Evolutionary conservation across 2,797 vertebrate species (phyloP), one percentile per base, ranked within the genome.

Genomic region (Sebastolobus alascanus): DNA sequence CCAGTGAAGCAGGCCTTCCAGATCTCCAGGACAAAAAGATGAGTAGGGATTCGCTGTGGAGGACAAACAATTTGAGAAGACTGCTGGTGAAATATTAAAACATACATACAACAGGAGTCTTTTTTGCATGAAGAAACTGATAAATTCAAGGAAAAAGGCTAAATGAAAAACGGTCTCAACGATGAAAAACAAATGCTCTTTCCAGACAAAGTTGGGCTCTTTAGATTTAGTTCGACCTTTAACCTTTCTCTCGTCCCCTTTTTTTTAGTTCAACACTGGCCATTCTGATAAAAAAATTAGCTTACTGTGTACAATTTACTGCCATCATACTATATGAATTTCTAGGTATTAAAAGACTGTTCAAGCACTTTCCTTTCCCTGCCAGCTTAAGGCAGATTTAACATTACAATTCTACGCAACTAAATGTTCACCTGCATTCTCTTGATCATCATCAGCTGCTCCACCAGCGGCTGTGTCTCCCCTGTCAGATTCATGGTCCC

Each of bases 1-100:
- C 98, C 98, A 18, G 99, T 98, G 25, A 99, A 98, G 87, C 98
- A 99, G 13, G 98, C 98, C 80, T 99, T 99, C 98, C 98, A 99
- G 84, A 99, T 97, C 94, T 99, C 98, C 94, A 99, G 90, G 69
- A 99, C 96, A 25, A 99, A 99, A 27, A 98, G 95, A 0, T 97
- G 95, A 12, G 96, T 93, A 2, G 98, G 98, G 73, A 99, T 98
- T 72, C 93, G 95, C 98, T 99, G 88, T 1, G 1, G 61, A 52
- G 2, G 54, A 91, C 29, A 89, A 37, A 77, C 1, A 22, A 55
- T 56, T 64, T 58, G 0, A 72, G 16, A 68, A 18, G 8, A 66
- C 0, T 25, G 5, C 2, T 37, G 35, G 1, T 38, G 10, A 65
- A 65, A 64, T 40, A 72, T 25, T 2, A 4, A 55, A 75, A 71